Evolutionary conservation across 2,113 vertebrate genomes (phyloP), one percentile per base, ranked within the genome.

Genomic region (Percina caprodes): DNA sequence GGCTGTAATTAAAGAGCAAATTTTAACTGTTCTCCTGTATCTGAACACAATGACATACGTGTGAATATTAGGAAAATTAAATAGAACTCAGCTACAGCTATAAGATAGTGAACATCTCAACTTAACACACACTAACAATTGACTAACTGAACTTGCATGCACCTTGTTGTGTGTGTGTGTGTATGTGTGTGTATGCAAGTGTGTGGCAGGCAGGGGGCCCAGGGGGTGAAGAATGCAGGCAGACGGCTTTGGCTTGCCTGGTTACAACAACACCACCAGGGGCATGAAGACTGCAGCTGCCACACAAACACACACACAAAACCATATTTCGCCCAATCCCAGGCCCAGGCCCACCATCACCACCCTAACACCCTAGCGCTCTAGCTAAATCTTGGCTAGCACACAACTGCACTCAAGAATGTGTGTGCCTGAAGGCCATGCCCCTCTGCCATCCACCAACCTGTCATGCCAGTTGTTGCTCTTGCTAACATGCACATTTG

Each of bases 221-320:
- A 9, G 63, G 77, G 86, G 76, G 86, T 86, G 85, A 82, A 90
- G 90, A 90, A 91, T 88, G 72, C 80, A 90, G 89, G 92, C 92
- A 94, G 92, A 87, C 91, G 89, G 92, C 87, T 90, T 92, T 89
- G 87, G 88, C 91, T 92, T 89, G 92, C 89, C 89, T 90, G 93
- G 92, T 90, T 94, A 92, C 91, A 90, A 90, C 89, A 88, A 91
- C 84, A 86, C 86, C 86, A 93, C 92, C 93, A 91, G 92, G 85
- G 91, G 93, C 93, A 88, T 78, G 74, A 67, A 75, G 76, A 86
- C 86, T 89, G 77, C 92, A 95, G 91, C 91, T 94, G 93, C 90
- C 88, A 77, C 77, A 86, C 83, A 88, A 80, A 89, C 71, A 62
- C 73, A 71, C 77, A 49, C 82, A 83, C 69, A 68, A 56, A 85